Evolutionary conservation across 2,888 invertebrate species (phyloP), one percentile per base, ranked within the genome.

Genomic region (Drosophila phalerata): DNA sequence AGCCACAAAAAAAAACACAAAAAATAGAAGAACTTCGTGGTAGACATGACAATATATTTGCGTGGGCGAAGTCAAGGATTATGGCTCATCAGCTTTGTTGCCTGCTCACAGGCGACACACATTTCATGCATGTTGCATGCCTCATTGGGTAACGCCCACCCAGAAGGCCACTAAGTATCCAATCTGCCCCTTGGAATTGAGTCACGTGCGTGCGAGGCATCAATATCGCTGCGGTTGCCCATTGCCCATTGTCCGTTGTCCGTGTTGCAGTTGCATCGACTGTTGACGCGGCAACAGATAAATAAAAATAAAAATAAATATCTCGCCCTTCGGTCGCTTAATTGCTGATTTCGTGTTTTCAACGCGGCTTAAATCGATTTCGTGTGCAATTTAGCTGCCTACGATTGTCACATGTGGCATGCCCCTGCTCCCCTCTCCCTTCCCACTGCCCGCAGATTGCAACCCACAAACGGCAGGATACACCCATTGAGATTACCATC

Each of bases 311-410:
- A 34, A 63, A 25, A 73, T 48, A 56, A 58, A 73, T 64, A 65
- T 69, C 61, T 73, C 64, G 77, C 77, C 83, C 81, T 83, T 83
- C 72, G 65, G 55, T 15, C 43, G 71, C 86, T 81, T 83, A 84
- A 82, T 84, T 85, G 83, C 84, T 73, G 79, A 73, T 86, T 79
- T 74, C 81, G 72, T 68, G 69, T 82, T 83, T 85, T 82, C 82
- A 85, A 62, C 82, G 85, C 77, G 66, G 51, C 63, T 74, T 76
- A 66, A 84, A 86, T 84, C 84, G 86, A 84, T 84, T 84, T 83
- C 71, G 69, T 75, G 81, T 69, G 72, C 75, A 70, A 69, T 77
- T 80, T 58, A 69, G 67, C 81, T 79, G 79, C 63, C 79, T 81
- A 79, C 84, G 74, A 84, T 67, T 79, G 79, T 79, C 79, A 80